A percentile compares a stretch with the other conserved stretches of the same genome.
phyloP scores from a whole-genome alignment of 2,113 vertebrate genomes.

The Ovis canadensis region DNA sequence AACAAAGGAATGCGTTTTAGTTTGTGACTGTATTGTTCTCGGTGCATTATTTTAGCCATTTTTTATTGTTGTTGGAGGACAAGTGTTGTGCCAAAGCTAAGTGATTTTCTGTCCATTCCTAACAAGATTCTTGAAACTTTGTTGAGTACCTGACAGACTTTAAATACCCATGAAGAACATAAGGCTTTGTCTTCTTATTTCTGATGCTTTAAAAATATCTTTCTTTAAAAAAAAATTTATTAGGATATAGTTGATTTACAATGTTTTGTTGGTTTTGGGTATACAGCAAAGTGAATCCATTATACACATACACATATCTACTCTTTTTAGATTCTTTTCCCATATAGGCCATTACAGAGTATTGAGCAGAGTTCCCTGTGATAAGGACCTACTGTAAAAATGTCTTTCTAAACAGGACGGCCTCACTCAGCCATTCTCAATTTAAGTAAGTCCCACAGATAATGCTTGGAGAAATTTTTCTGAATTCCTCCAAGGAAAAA shows the following conservation, averaged over 20 bases:
- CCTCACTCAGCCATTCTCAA: not conserved
- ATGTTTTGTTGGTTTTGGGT: not conserved
- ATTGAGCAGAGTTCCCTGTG: not conserved
- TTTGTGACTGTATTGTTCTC: not conserved
- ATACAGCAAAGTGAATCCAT: not conserved
- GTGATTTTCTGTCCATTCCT: not conserved
- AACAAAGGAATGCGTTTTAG: not conserved
- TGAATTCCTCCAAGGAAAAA: not conserved
- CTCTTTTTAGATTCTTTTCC: not conserved
- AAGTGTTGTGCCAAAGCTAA: not conserved
- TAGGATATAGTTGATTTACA: not conserved
- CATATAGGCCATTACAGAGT: not conserved
- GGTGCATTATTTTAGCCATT: not conserved
- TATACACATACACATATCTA: not conserved
- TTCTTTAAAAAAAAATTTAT: not conserved
- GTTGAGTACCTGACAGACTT: not conserved
- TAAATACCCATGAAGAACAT: not conserved
- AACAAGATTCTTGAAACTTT: not conserved
- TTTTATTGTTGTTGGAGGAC: not conserved
- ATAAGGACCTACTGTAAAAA: not conserved
- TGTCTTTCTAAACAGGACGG: not conserved
- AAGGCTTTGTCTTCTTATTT: constrained; percentile 26
- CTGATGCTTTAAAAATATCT: not conserved
- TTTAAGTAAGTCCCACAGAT: not conserved
- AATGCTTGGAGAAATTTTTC: constrained; percentile 1